phyloP scores from a whole-genome alignment of 2,113 vertebrate species.

The Isichthys henryi region DNA sequence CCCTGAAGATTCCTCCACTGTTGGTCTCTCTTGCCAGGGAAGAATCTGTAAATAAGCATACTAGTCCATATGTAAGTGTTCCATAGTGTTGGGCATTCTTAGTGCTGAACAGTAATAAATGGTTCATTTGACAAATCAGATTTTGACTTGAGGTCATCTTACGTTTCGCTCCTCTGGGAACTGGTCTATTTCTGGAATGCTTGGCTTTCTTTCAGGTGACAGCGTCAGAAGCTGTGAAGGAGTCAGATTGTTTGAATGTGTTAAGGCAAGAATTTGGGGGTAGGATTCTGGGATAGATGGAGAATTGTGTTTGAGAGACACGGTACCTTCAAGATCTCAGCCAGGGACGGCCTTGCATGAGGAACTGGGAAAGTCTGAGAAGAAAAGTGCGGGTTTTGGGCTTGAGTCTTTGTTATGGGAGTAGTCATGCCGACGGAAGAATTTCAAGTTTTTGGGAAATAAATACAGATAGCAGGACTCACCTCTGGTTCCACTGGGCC shows the following conservation, averaged over 20 bases:
- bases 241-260: background rate
- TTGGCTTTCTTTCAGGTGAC: background rate
- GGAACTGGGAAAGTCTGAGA: background rate
- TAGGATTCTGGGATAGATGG: background rate
- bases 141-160: background rate
- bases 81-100: background rate
- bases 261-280: background rate
- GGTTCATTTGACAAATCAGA: background rate
- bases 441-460: background rate
- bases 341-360: background rate
- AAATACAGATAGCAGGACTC: background rate
- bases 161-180: background rate
- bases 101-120: background rate
- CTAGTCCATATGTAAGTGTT: background rate
- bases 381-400: background rate
- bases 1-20: slow-evolving; percentile 48
- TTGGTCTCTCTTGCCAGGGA: background rate
- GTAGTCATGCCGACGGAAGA: background rate
- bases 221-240: background rate
- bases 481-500: background rate
- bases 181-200: background rate
- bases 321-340: slow-evolving; percentile 17
- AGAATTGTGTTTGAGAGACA: background rate
- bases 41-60: background rate
- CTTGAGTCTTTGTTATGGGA: background rate